Evolutionary conservation across 2,797 vertebrate genomes (phyloP).

Genomic region (Pipistrellus pygmaeus): DNA sequence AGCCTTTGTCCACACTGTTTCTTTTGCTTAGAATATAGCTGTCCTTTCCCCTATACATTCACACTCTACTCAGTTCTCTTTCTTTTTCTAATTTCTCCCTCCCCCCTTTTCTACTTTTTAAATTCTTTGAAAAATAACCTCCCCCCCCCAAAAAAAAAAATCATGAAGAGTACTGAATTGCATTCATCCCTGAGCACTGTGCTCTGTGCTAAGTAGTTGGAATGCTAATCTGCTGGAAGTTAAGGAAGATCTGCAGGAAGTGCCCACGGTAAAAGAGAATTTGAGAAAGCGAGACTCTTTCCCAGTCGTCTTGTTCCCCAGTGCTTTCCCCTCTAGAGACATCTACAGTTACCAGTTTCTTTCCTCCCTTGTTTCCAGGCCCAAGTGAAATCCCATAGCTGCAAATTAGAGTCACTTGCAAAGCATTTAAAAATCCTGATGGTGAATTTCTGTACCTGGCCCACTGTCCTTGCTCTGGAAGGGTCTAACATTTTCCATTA

Average conservation of each 20-base stretch:
- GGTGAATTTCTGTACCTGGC: background rate
- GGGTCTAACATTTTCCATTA: constrained; percentile 6
- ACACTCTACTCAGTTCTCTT: background rate
- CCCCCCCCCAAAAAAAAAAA: background rate
- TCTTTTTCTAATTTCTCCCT: background rate
- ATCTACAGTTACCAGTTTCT: background rate
- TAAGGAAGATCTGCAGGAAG: constrained; percentile 9
- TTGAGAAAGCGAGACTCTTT: background rate
- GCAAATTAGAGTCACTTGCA: constrained; percentile 1
- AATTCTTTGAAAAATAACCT: background rate
- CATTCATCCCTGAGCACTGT: background rate
- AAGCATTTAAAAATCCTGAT: background rate
- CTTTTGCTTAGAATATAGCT: background rate
- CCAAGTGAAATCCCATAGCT: background rate
- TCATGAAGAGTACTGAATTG: background rate
- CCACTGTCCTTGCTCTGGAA: background rate
- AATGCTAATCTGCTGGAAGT: background rate
- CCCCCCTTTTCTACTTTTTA: background rate
- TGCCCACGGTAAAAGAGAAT: background rate
- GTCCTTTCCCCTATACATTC: background rate
- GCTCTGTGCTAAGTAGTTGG: background rate
- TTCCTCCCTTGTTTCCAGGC: background rate
- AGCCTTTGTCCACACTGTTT: background rate
- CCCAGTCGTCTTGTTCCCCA: background rate
- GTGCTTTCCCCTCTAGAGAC: background rate